Base-by-base conservation (phyloP, 2,113 vertebrate genomes). In the Hylia prasina region DNA sequence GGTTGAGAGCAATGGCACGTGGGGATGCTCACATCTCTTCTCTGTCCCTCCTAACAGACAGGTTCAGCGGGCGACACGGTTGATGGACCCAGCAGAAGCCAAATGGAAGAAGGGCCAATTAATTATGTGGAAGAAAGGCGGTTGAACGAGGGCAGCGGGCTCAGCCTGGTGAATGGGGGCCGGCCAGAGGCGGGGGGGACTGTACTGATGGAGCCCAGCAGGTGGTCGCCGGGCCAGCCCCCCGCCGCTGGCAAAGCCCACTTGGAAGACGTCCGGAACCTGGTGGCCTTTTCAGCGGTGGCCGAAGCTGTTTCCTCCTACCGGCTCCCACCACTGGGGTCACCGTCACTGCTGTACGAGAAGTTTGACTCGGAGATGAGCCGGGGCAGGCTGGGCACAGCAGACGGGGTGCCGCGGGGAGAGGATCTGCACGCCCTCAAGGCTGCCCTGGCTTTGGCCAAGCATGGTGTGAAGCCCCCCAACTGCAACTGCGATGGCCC, bases 51-150 rank as follows among this genome's bases (percentile, higher is more conserved):
- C 91, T 81, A 30, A 7, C 98, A 99, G 99, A 98, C 98, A 98
- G 98, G 99, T 98, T 98, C 96, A 92, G 98, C 98, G 98, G 98
- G 98, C 97, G 89, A 97, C 98, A 95, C 91, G 72, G 98, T 99
- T 98, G 99, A 99, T 99, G 99, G 99, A 99, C 99, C 98, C 98
- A 98, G 98, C 98, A 98, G 98, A 98, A 98, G 98, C 98, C 99
- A 98, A 98, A 99, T 99, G 99, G 99, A 99, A 99, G 98, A 98
- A 98, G 99, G 99, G 98, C 98, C 98, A 98, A 98, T 99, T 98
- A 98, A 98, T 98, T 98, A 98, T 99, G 99, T 98, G 95, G 98
- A 99, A 97, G 98, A 99, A 98, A 98, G 98, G 98, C 98, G 96
- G 96, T 97, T 99, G 98, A 99, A 81, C 0, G 97, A 96, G 96